These are phyloP conservation scores for Zaprionus ornatus DNA, from an alignment of 1,140 invertebrate species.

Conservation along the genomic window DNA sequence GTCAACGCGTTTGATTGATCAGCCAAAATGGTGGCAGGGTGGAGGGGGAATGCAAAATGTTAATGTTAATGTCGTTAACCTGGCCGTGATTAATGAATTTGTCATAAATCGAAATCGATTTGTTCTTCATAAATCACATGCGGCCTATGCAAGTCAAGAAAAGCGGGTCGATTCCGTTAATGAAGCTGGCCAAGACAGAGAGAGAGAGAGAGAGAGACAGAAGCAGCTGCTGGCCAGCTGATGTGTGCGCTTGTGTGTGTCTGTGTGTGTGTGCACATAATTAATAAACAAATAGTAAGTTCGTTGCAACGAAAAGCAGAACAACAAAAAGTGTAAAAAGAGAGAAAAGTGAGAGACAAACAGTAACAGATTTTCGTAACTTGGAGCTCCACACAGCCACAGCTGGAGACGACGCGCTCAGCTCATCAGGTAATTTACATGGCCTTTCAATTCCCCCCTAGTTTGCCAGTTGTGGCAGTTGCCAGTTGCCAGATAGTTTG, in stretches of 20 bases:
- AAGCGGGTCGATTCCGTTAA: constrained; percentile 68
- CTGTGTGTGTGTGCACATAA: constrained; percentile 49
- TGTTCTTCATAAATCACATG: constrained; percentile 68
- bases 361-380: constrained; percentile 68
- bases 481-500: constrained; percentile 11
- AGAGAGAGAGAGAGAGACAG: not conserved
- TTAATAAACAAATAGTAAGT: constrained; percentile 74
- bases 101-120: constrained; percentile 59
- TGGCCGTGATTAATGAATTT: constrained; percentile 76
- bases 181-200: constrained; percentile 46
- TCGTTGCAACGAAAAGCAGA: constrained; percentile 32
- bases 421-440: constrained; percentile 78
- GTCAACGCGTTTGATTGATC: constrained; percentile 59
- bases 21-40: constrained; percentile 33
- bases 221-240: constrained; percentile 22
- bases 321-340: constrained; percentile 17
- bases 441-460: constrained; percentile 74
- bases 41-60: constrained; percentile 47
- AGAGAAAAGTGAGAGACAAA: constrained; percentile 3
- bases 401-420: constrained; percentile 66
- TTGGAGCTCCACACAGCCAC: constrained; percentile 53
- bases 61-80: constrained; percentile 67
- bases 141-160: constrained; percentile 31
- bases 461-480: constrained; percentile 16
- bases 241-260: not conserved